A percentile compares a stretch with the other conserved stretches of the same genome.
phyloP scores from a whole-genome alignment of 2,888 invertebrate species.

The Sinotaia quadrata region DNA sequence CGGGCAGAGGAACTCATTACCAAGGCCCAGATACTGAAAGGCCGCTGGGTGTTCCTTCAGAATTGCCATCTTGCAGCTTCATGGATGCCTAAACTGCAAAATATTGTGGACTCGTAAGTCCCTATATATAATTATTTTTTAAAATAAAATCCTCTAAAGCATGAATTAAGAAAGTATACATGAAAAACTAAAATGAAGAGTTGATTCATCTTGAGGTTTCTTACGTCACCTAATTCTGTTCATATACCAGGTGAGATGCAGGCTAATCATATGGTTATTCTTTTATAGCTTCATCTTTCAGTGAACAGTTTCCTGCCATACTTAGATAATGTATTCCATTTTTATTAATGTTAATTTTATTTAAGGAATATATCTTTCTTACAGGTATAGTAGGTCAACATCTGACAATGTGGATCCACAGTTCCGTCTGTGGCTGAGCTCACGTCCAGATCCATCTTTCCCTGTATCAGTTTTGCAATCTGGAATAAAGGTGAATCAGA shows the following conservation, averaged over 20 bases:
- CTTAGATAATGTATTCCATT: too few relatives aligned
- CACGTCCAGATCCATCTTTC: conserved; percentile 70
- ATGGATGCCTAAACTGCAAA: conserved; percentile 71
- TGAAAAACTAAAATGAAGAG: too few relatives aligned
- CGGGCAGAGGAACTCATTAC: conserved; percentile 72
- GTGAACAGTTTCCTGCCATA: too few relatives aligned
- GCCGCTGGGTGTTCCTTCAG: conserved; percentile 72
- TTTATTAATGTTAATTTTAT: too few relatives aligned
- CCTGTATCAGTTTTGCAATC: conserved; percentile 71
- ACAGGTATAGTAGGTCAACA: conserved; percentile 59
- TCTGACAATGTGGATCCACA: conserved; percentile 69
- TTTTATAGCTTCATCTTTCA: too few relatives aligned
- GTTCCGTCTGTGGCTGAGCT: conserved; percentile 71
- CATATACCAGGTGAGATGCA: too few relatives aligned
- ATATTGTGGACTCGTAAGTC: conserved; percentile 67
- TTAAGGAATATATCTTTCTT: conserved; percentile 23
- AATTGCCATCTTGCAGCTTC: conserved; percentile 72
- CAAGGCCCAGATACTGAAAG: conserved; percentile 72
- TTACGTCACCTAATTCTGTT: too few relatives aligned
- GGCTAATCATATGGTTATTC: too few relatives aligned
- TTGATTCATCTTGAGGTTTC: too few relatives aligned
- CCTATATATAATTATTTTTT: too few relatives aligned
- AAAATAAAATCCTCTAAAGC: too few relatives aligned
- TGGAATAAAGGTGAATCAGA: conserved; percentile 67
- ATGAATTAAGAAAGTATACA: too few relatives aligned